phyloP scores from a whole-genome alignment of 2,113 vertebrate species.

The Ceratotherium simum region DNA sequence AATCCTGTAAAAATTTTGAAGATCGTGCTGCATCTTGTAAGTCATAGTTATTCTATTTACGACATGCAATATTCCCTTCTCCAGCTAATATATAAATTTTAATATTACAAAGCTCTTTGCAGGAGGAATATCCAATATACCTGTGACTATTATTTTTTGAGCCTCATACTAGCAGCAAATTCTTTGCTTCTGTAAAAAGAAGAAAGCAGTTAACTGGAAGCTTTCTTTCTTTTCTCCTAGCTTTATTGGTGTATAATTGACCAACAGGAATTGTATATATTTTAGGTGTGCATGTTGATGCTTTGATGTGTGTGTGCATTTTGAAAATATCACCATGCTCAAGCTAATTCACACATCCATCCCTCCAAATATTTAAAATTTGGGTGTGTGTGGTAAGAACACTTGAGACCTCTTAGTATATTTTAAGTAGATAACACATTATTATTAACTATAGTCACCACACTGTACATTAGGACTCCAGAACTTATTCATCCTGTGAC shows the following conservation, averaged over 20 bases:
- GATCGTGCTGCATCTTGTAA: not conserved
- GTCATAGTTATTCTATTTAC: too few species aligned
- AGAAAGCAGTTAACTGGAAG: too few species aligned
- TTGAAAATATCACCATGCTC: not conserved
- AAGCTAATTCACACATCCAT: too few species aligned
- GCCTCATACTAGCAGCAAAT: not conserved
- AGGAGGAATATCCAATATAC: not conserved
- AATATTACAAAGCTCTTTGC: not conserved
- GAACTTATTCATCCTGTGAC: not conserved
- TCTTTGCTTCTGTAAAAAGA: not conserved
- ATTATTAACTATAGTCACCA: not conserved
- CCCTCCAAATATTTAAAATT: too few species aligned
- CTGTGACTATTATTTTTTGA: not conserved
- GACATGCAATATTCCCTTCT: too few species aligned
- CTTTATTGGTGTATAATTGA: not conserved
- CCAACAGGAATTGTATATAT: not conserved
- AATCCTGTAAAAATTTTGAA: not conserved
- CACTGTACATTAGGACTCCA: not conserved
- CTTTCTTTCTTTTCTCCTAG: not conserved
- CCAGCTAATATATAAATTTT: not conserved
- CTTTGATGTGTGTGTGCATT: not conserved
- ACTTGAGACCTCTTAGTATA: not conserved
- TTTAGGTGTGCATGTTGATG: too few species aligned
- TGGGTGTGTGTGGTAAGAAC: not conserved
- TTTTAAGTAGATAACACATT: not conserved